phyloP scores from a whole-genome alignment of 2,797 vertebrate genomes.

The Tokudaia tokunoshimensis region DNA sequence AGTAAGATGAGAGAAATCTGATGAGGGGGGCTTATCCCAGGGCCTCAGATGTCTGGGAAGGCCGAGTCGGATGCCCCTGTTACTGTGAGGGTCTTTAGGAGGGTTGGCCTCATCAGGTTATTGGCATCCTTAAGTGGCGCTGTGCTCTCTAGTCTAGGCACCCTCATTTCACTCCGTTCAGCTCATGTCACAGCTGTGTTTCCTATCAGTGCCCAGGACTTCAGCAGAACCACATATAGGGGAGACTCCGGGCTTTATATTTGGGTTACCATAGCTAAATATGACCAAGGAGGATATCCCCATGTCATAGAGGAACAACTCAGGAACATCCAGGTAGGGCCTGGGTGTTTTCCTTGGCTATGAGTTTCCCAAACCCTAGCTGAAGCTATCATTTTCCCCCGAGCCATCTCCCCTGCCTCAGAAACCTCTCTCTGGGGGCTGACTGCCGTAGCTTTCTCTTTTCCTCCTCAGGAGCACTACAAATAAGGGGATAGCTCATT shows the following conservation, averaged over 20 bases:
- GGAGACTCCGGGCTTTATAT: slow-evolving; percentile 9
- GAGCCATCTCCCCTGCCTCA: not conserved
- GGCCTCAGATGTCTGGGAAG: not conserved
- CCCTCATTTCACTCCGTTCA: not conserved
- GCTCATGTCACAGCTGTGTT: not conserved
- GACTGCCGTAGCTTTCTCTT: not conserved
- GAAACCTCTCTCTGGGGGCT: not conserved
- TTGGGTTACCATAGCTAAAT: not conserved
- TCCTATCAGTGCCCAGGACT: slow-evolving; percentile 8
- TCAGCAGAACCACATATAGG: not conserved
- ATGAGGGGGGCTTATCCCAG: not conserved
- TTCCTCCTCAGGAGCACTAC: slow-evolving; percentile 41
- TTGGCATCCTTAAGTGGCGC: not conserved
- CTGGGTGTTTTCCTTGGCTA: not conserved
- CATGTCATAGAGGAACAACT: slow-evolving; percentile 2
- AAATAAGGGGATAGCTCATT: not conserved
- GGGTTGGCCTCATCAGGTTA: not conserved
- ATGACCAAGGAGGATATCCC: not conserved
- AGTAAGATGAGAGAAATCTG: not conserved
- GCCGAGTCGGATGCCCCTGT: not conserved
- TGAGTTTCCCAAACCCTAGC: not conserved
- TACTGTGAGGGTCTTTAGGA: not conserved
- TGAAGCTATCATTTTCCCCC: not conserved
- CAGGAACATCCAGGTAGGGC: not conserved
- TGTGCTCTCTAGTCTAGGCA: not conserved